phyloP scores from a whole-genome alignment of 2,888 invertebrate species.

The Meganola albula region DNA sequence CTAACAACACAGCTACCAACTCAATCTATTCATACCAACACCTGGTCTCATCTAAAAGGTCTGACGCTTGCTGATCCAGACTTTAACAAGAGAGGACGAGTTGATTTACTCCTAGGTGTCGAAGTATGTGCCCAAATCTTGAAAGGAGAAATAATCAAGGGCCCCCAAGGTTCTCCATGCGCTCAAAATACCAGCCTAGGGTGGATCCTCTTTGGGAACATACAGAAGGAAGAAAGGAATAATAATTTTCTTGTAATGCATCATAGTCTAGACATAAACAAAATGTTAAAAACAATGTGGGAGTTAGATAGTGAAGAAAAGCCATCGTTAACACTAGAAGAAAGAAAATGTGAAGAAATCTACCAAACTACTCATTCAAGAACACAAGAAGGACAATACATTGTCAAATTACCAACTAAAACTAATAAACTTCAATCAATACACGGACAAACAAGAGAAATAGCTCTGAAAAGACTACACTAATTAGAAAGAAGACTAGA shows the following conservation, averaged over 20 bases:
- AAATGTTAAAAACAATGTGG: conserved; percentile 8
- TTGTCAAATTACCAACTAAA: conserved; percentile 24
- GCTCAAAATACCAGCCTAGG: conserved; percentile 8
- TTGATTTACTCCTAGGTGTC: conserved; percentile 26
- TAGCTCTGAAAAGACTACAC: conserved; percentile 18
- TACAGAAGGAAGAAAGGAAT: neutral
- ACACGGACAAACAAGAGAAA: conserved; percentile 16
- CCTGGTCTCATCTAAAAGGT: conserved; percentile 3
- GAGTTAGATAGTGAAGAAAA: conserved; percentile 4
- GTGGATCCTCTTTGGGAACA: conserved; percentile 6
- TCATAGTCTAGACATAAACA: conserved; percentile 1
- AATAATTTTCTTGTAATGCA: neutral
- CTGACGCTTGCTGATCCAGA: conserved; percentile 13
- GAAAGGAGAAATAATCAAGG: conserved; percentile 3
- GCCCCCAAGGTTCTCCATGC: conserved; percentile 16
- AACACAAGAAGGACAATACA: conserved; percentile 19
- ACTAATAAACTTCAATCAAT: conserved; percentile 9
- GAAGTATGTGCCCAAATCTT: conserved; percentile 6
- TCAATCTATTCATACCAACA: neutral
- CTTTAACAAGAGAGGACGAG: conserved; percentile 15
- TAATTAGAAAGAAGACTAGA: conserved; percentile 21
- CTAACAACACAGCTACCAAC: conserved; percentile 1
- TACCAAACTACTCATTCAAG: conserved; percentile 17
- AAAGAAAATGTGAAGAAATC: conserved; percentile 20
- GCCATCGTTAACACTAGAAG: conserved; percentile 1